A percentile compares a stretch with the other conserved stretches of the same genome.
Evolutionary conservation across 2,113 vertebrate genomes (phyloP).

Genomic region (Tretioscincus oriximinensis): DNA sequence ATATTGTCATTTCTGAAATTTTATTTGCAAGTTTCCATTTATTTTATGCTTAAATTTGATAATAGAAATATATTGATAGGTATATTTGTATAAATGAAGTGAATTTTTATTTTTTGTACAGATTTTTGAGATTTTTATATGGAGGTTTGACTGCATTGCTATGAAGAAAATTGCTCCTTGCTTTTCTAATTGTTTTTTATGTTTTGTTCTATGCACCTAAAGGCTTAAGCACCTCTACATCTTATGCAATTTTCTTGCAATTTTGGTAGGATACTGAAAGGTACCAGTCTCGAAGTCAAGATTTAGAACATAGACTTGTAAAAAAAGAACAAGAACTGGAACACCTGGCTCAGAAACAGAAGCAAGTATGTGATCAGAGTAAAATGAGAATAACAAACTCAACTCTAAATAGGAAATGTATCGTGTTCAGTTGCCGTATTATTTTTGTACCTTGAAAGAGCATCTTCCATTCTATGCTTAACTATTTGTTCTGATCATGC

Average conservation of each 20-base stretch:
- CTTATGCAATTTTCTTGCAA: slow-evolving; percentile 15
- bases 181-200: neutral
- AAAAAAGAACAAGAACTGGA: slow-evolving; percentile 88
- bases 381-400: neutral
- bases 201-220: neutral
- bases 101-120: too few species aligned
- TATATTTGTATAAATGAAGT: neutral
- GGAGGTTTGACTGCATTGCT: neutral
- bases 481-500: too few species aligned
- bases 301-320: slow-evolving; percentile 80
- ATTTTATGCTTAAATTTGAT: too few species aligned
- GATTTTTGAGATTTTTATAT: accelerated
- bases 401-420: neutral
- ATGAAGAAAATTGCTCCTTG: neutral
- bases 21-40: too few species aligned
- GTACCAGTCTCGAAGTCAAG: slow-evolving; percentile 80
- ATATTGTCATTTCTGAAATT: too few species aligned
- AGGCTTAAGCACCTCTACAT: neutral
- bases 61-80: too few species aligned
- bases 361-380: slow-evolving; percentile 66
- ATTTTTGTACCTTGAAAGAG: neutral
- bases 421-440: neutral
- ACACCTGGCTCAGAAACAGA: slow-evolving; percentile 83
- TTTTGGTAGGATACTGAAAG: slow-evolving; percentile 81
- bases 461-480: too few species aligned